Base-by-base conservation (phyloP, 35 echinoderm and acorn worm species). In the Holothuria glaberrima region DNA sequence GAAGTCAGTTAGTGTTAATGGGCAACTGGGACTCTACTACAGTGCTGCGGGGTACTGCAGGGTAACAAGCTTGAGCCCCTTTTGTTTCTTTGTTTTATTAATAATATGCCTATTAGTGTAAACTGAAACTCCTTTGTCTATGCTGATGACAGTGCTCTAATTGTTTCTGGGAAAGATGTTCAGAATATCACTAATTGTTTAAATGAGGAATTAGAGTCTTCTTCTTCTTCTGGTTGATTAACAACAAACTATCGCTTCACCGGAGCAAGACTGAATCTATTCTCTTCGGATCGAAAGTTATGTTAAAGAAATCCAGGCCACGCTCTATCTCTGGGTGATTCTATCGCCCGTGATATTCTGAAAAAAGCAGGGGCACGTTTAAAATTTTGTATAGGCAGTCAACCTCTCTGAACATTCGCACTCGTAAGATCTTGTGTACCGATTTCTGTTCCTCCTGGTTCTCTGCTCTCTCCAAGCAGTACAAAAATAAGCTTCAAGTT, bases 121-220 rank as follows among this genome's bases (percentile, higher is more conserved):
- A 77, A 45, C 22, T 44, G 73, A 6, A 77, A 77, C 32, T 6
- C 38, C 1, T 18, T 77, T 77, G 7, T 77, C 7, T 77, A 77
- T 77, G 73, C 73, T 18, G 73, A 77, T 77, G 73, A 77, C 28
- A 44, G 32, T 77, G 73, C 6, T 10, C 13, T 77, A 77, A 12
- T 77, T 16, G 26, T 77, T 5, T 77, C 73, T 44, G 73, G 35
- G 2, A 77, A 77, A 77, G 35, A 45, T 44, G 16, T 26, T 9
- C 7, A 14, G n/a, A 9, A 16, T 14, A 41, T 77, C 1, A 22
- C 2, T 21, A 38, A 44, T 3, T 20, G n/a, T 6, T 44, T 77
- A 26, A 44, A 9, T 17, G 38, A 77, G 33, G 28, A n/a, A 35
- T 77, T 77, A 77, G 35, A 35, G 25, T 77, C 73, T 44, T 44